These are phyloP conservation scores for Drosophila peninsularis DNA, from an alignment of 2,888 invertebrate species.

Conservation along the genomic window DNA sequence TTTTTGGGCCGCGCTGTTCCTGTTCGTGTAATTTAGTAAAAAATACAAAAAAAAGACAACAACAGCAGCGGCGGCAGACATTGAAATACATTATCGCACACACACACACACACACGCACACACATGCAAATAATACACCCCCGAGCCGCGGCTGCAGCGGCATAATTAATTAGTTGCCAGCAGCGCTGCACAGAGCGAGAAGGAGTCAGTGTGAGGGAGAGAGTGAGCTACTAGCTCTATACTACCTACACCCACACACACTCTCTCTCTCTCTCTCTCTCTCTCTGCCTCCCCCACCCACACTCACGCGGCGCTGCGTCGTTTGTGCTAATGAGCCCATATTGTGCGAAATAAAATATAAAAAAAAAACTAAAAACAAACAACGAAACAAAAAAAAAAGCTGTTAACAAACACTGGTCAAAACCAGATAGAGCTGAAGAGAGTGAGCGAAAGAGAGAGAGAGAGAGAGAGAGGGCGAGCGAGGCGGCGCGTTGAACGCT, in stretches of 20 bases:
- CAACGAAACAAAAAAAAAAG: conserved; percentile 53
- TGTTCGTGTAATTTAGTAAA: conserved; percentile 48
- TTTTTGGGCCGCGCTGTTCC: conserved; percentile 26
- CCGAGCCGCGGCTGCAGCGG: conserved; percentile 78
- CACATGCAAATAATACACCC: conserved; percentile 72
- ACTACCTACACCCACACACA: neutral
- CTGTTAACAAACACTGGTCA: conserved; percentile 58
- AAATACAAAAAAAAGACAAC: conserved; percentile 43
- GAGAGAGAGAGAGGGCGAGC: neutral
- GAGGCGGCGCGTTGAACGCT: conserved; percentile 48
- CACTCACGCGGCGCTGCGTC: conserved; percentile 39
- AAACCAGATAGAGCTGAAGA: conserved; percentile 13
- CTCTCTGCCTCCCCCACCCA: neutral
- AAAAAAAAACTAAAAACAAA: conserved; percentile 31
- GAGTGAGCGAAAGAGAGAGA: neutral
- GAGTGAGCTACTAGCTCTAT: neutral
- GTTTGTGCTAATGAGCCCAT: conserved; percentile 78
- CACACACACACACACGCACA: conserved; percentile 13
- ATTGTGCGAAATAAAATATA: conserved; percentile 69
- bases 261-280: neutral
- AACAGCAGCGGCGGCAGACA: conserved; percentile 18
- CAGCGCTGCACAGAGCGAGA: conserved; percentile 2
- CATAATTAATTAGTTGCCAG: conserved; percentile 78
- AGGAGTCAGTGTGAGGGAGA: conserved; percentile 10
- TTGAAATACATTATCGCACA: conserved; percentile 64